phyloP scores from a whole-genome alignment of 1,140 invertebrate species.

The Drosophila ohnishii region DNA sequence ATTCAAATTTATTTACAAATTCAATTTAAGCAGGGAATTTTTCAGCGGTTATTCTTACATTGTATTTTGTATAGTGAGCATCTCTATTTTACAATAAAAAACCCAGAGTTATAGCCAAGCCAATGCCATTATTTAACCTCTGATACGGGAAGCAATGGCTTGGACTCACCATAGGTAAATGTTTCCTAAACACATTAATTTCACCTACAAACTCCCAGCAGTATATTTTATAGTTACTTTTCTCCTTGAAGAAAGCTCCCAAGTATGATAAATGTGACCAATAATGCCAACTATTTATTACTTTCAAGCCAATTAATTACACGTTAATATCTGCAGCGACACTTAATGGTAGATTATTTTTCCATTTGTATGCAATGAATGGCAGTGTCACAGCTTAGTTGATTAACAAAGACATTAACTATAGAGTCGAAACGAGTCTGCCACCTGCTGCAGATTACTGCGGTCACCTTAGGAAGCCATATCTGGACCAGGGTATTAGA shows the following conservation, averaged over 20 bases:
- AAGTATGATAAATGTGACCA: conserved; percentile 5
- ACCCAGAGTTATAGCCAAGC: too few species aligned
- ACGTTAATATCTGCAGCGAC: conserved; percentile 6
- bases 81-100: too few species aligned
- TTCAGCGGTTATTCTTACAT: too few species aligned
- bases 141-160: neutral
- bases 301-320: conserved; percentile 34
- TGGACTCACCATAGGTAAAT: neutral
- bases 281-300: conserved; percentile 15
- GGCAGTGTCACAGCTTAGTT: conserved; percentile 14
- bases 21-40: neutral
- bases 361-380: conserved; percentile 22
- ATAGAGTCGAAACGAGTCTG: conserved; percentile 18
- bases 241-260: neutral
- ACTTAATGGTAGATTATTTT: conserved; percentile 19
- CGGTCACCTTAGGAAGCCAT: conserved; percentile 5
- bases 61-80: too few species aligned
- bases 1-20: neutral
- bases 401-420: conserved; percentile 12
- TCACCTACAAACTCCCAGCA: neutral
- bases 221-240: neutral
- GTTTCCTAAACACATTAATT: neutral
- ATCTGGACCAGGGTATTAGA: conserved; percentile 24
- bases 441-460: conserved; percentile 29
- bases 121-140: neutral